A percentile compares a stretch with the other conserved stretches of the same genome.
Conservation (phyloP, 2,888 invertebrate species). For the Polietes domitor region DNA sequence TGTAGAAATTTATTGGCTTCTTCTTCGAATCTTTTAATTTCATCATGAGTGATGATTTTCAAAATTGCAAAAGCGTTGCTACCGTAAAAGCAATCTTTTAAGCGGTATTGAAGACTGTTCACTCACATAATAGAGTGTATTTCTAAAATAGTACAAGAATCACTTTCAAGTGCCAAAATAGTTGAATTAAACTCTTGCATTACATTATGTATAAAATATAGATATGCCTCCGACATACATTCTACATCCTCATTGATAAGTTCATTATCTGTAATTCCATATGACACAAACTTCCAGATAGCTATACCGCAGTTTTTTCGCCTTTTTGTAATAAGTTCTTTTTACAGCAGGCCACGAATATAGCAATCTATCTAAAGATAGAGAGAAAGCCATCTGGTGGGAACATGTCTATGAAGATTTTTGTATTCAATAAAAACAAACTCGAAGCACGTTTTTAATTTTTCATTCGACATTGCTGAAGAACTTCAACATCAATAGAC, state of each 20-base stretch:
- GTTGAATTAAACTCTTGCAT: slow-evolving; percentile 49
- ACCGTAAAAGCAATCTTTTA: slow-evolving; percentile 51
- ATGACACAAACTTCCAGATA: slow-evolving; percentile 8
- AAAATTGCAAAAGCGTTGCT: slow-evolving; percentile 44
- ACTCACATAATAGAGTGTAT: slow-evolving; percentile 40
- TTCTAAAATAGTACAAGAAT: slow-evolving; percentile 53
- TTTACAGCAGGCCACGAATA: slow-evolving; percentile 12
- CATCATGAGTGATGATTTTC: no score
- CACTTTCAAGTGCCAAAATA: slow-evolving; percentile 48
- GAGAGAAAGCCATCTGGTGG: slow-evolving; percentile 15
- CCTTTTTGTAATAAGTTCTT: slow-evolving; percentile 2
- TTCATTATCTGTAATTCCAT: background rate
- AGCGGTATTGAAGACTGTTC: slow-evolving; percentile 32
- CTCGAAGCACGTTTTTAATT: slow-evolving; percentile 30
- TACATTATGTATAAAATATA: slow-evolving; percentile 45
- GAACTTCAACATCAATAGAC: slow-evolving; percentile 37
- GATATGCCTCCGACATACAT: slow-evolving; percentile 24
- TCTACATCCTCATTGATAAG: background rate
- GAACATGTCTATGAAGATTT: slow-evolving; percentile 12
- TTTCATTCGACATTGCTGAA: slow-evolving; percentile 36
- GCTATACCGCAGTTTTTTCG: background rate
- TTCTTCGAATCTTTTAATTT: slow-evolving; percentile 39
- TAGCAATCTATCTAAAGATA: no score
- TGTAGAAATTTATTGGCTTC: slow-evolving; percentile 43
- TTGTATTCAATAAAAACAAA: slow-evolving; percentile 2